phyloP scores from a whole-genome alignment of 2,797 vertebrate genomes.

The Antrozous pallidus region DNA sequence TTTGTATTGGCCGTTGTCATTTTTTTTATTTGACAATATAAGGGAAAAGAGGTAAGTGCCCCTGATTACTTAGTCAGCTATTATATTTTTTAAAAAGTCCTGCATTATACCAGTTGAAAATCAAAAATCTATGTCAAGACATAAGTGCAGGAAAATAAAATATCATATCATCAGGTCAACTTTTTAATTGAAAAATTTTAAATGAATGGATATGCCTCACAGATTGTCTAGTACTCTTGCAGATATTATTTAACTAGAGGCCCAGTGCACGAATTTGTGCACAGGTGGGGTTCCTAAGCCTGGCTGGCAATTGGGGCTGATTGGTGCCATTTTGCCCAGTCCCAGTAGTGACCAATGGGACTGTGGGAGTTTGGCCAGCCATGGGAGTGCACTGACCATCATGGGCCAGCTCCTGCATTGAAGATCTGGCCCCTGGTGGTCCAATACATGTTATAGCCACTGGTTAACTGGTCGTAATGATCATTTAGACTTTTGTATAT shows the following conservation, averaged over 20 bases:
- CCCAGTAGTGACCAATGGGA: too few relatives aligned
- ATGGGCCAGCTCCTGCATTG: too few relatives aligned
- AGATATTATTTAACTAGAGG: not conserved
- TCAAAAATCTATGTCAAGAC: slow-evolving; percentile 49
- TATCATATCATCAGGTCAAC: slow-evolving; percentile 52
- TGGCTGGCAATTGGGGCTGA: too few relatives aligned
- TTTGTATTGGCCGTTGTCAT: not conserved
- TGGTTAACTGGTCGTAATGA: too few relatives aligned
- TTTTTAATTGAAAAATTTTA: slow-evolving; percentile 51
- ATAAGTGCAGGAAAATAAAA: slow-evolving; percentile 52
- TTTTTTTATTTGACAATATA: not conserved
- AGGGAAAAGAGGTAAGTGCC: not conserved
- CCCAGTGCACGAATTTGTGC: too few relatives aligned
- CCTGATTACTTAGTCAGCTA: not conserved
- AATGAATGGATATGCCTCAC: slow-evolving; percentile 44
- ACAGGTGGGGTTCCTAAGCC: too few relatives aligned
- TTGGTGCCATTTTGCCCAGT: too few relatives aligned
- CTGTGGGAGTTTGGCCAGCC: too few relatives aligned
- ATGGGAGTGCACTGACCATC: too few relatives aligned
- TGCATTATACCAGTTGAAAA: not conserved
- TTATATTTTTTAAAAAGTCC: not conserved
- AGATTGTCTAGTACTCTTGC: slow-evolving; percentile 35
- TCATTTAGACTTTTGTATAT: too few relatives aligned
- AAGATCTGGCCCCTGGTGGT: too few relatives aligned
- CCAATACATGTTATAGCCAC: too few relatives aligned